phyloP scores from a whole-genome alignment of 2,888 invertebrate species.

The Amiota communis region DNA sequence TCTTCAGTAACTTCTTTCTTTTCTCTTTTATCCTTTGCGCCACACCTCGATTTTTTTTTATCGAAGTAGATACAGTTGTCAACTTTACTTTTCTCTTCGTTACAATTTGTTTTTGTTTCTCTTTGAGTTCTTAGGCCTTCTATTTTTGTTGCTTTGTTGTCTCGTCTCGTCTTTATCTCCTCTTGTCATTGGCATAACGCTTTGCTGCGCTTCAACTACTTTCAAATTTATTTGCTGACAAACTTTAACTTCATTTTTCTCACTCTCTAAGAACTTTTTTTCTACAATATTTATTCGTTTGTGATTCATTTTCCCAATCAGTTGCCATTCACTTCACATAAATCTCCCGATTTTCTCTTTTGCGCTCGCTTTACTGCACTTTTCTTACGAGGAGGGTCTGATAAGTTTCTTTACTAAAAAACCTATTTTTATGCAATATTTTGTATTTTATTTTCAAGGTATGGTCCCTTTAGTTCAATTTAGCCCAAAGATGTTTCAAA shows the following conservation, averaged over 20 bases:
- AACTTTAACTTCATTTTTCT: conserved; percentile 14
- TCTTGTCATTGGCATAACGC: conserved; percentile 17
- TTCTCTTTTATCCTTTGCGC: neutral
- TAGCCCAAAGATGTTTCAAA: too few relatives aligned
- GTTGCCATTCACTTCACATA: neutral
- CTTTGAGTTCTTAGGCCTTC: neutral
- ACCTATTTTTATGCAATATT: too few relatives aligned
- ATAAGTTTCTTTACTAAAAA: too few relatives aligned
- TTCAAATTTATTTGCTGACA: conserved; percentile 26
- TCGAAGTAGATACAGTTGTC: neutral
- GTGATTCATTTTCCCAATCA: neutral
- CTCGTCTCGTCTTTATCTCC: neutral
- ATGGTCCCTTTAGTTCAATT: too few relatives aligned
- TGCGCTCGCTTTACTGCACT: neutral
- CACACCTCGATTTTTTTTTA: neutral
- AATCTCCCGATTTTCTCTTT: neutral
- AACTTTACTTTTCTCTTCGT: neutral
- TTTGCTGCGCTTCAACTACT: conserved; percentile 18
- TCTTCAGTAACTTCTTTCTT: too few relatives aligned
- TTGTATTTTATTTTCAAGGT: too few relatives aligned
- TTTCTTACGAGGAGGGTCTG: neutral
- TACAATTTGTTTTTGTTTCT: neutral
- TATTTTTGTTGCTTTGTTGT: neutral
- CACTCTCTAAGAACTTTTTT: neutral
- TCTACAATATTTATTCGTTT: too few relatives aligned